phyloP scores from a whole-genome alignment of 2,888 invertebrate species.

The Ichneumon xanthorius region DNA sequence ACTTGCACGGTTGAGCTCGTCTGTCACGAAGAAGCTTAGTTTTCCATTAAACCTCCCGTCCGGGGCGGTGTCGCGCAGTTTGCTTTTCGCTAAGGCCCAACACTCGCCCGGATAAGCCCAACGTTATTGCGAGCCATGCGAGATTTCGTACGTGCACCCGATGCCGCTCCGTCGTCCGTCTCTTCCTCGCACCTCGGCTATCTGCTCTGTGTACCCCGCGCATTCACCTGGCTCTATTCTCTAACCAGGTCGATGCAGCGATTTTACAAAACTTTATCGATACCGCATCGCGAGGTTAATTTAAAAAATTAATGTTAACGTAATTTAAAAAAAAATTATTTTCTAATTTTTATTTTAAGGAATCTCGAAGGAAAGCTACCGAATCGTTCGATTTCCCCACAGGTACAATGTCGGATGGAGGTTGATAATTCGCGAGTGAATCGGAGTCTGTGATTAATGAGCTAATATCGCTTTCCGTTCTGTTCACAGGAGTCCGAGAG shows the following conservation, averaged over 20 bases:
- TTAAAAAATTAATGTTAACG: neutral
- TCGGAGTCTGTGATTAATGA: slow-evolving; percentile 22
- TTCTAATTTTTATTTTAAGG: neutral
- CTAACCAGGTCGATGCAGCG: slow-evolving; percentile 20
- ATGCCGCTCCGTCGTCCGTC: neutral
- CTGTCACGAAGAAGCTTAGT: slow-evolving; percentile 68
- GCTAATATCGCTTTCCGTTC: neutral
- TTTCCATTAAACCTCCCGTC: slow-evolving; percentile 71
- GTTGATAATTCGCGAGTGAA: neutral
- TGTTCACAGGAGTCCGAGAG: slow-evolving; percentile 84
- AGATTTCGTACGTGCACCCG: slow-evolving; percentile 36
- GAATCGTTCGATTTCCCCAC: neutral
- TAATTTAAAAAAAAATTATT: neutral
- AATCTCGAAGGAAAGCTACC: neutral
- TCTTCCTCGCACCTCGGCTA: neutral
- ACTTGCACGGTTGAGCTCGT: slow-evolving; percentile 31
- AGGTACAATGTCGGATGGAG: neutral
- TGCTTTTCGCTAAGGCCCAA: slow-evolving; percentile 58
- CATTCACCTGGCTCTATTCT: slow-evolving; percentile 7
- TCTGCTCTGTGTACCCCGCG: slow-evolving; percentile 24
- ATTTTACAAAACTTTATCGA: slow-evolving; percentile 39
- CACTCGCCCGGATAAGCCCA: slow-evolving; percentile 55
- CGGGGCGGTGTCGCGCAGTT: slow-evolving; percentile 54
- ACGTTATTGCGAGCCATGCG: slow-evolving; percentile 59
- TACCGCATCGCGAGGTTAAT: neutral